Base-by-base conservation (phyloP, 2,113 vertebrate genomes). In the Sterrhoptilus dennistouni region DNA sequence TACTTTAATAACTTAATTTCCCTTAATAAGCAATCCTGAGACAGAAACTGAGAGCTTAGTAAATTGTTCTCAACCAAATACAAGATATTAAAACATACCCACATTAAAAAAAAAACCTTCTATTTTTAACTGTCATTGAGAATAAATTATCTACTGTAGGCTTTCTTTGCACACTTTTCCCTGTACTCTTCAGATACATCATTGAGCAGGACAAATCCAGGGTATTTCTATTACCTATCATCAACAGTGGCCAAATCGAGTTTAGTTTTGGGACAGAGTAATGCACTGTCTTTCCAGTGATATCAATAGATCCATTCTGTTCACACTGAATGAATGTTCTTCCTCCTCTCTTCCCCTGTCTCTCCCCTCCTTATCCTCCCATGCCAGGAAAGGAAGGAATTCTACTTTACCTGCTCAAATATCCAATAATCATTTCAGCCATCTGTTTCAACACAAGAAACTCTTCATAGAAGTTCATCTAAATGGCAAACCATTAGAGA, bases 391-490 rank as follows among this genome's bases (percentile, higher is more conserved):
- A 76, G 80, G 76, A 92, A 96, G 79, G 75, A 91, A 87, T 95
- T 85, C 38, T 94, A 71, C 71, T 96, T 80, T 94, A 94, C 92
- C 91, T 97, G 88, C 92, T 92, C 84, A 92, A 94, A 83, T 94
- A 87, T 95, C 93, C 63, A 96, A 96, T 90, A 95, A 92, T 83
- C 47, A 92, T 69, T 95, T 92, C 77, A 89, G 74, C 85, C 90
- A 95, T 91, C 91, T 79, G 54, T 52, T 93, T 97, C 85, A 78
- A 40, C 80, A 86, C 76, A 96, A 92, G 8, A n/a, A 93, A 88
- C 60, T 82, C 90, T 96, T 97, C 54, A 94, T 84, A 89, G 95
- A 97, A 96, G 64, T 44, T 87, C 77, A 96, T 74, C 84, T 90
- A 94, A 72, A 47, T 72, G 60, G 93, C 61, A 97, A 95, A 65